Percentiles rank a stretch among this genome's conserved stretches.
Conservation (phyloP, 2,888 invertebrate genomes). For the Cephus nigrinus region DNA sequence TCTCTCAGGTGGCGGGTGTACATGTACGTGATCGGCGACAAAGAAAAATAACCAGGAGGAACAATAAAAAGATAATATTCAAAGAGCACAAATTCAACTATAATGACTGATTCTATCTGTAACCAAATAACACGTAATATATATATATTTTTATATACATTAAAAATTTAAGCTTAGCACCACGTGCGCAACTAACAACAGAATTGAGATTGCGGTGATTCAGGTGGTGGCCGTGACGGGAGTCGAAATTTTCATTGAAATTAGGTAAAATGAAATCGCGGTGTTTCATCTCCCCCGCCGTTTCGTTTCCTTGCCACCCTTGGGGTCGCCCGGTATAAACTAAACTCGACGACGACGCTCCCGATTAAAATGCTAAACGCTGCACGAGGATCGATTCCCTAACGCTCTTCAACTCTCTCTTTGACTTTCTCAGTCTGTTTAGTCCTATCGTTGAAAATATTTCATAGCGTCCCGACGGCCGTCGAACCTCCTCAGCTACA, state of each 20-base stretch:
- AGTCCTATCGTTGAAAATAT: background rate
- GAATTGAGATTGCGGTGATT: background rate
- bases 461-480: background rate
- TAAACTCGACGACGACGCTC: background rate
- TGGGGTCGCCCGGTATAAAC: too few relatives aligned
- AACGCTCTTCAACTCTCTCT: background rate
- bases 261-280: background rate
- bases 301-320: too few relatives aligned
- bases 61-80: background rate
- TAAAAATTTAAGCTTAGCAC: background rate
- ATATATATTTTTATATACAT: background rate
- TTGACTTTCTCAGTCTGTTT: background rate
- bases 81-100: background rate
- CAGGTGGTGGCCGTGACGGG: background rate
- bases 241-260: background rate
- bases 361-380: background rate
- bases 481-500: background rate
- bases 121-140: background rate
- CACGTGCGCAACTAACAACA: background rate
- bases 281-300: too few relatives aligned
- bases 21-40: background rate
- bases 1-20: background rate
- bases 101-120: background rate
- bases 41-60: background rate
- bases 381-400: background rate